Evolutionary conservation across 2,113 vertebrate genomes (phyloP).

Genomic region (Cryptotis parvus): DNA sequence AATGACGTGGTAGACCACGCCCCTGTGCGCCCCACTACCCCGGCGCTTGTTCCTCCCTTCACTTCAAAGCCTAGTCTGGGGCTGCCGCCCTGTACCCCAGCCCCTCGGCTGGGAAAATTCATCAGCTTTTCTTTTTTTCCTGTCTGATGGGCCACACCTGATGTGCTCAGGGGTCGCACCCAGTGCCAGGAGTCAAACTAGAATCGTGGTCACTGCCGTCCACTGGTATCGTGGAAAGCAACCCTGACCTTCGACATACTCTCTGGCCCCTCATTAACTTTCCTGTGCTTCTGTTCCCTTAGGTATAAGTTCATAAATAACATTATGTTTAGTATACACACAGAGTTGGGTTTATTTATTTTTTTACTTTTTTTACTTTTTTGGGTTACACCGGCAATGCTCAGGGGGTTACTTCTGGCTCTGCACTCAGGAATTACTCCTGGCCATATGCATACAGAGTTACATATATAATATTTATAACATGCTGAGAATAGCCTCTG

Average conservation of each 20-base stretch:
- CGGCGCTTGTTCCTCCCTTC: background rate
- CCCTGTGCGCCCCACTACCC: background rate
- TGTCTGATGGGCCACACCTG: background rate
- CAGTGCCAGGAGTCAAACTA: too few relatives aligned
- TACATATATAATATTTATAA: background rate
- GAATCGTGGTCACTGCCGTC: too few relatives aligned
- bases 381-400: too few relatives aligned
- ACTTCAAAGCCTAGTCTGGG: background rate
- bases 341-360: too few relatives aligned
- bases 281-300: conserved; percentile 21
- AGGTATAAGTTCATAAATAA: background rate
- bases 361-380: too few relatives aligned
- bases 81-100: background rate
- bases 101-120: background rate
- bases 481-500: background rate
- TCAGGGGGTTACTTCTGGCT: too few relatives aligned
- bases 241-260: too few relatives aligned
- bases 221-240: too few relatives aligned
- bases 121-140: background rate
- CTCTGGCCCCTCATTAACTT: background rate
- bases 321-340: too few relatives aligned
- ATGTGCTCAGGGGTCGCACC: too few relatives aligned
- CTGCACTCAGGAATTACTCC: too few relatives aligned
- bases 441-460: too few relatives aligned
- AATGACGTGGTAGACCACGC: conserved; percentile 26